phyloP scores from a whole-genome alignment of 2,113 vertebrate species.

The Prietella phreatophila region DNA sequence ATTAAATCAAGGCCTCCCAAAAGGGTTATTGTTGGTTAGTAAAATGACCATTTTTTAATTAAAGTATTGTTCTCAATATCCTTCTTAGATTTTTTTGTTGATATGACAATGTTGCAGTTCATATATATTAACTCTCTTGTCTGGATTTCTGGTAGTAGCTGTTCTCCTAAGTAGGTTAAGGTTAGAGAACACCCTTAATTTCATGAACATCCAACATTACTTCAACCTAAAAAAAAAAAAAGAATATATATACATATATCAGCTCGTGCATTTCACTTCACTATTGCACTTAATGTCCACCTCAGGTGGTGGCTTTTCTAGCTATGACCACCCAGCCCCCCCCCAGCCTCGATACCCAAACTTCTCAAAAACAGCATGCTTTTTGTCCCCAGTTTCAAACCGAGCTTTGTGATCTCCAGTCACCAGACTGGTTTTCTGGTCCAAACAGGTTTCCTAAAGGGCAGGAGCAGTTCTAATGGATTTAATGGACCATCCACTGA shows the following conservation, averaged over 20 bases:
- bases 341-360: conserved; percentile 11
- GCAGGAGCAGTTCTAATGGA: conserved; percentile 42
- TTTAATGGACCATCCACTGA: conserved; percentile 30
- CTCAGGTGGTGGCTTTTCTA: conserved; percentile 7
- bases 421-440: conserved; percentile 50
- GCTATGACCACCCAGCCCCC: background rate
- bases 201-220: background rate
- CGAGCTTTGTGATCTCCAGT: conserved; percentile 56
- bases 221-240: background rate
- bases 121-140: background rate
- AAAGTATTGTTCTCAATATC: background rate
- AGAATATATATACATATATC: too few relatives aligned
- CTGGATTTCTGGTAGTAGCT: background rate
- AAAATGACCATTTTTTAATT: too few relatives aligned
- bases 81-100: background rate
- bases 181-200: background rate
- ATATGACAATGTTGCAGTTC: background rate
- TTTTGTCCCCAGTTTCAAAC: conserved; percentile 47
- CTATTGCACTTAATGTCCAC: background rate
- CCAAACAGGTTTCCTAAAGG: conserved; percentile 48
- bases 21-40: background rate
- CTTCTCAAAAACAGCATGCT: conserved; percentile 45
- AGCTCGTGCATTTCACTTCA: background rate
- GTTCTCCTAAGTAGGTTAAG: background rate
- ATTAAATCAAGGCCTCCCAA: background rate